These are phyloP conservation scores for Burhinus oedicnemus DNA, from an alignment of 2,113 vertebrate genomes.

Conservation along the genomic window DNA sequence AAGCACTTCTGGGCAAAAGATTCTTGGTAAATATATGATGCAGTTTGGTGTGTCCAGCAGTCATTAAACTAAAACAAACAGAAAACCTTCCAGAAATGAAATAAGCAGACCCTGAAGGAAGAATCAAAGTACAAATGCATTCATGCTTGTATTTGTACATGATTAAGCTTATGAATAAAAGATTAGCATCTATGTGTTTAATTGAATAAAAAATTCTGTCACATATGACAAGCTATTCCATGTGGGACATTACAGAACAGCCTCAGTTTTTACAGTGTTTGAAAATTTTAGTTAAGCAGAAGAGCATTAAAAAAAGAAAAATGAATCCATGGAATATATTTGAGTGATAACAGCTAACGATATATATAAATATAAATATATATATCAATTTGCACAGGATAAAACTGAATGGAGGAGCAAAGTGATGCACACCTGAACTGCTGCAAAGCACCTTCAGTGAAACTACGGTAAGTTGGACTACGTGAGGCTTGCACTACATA, in stretches of 20 bases:
- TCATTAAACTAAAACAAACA: conserved; percentile 24
- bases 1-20: conserved; percentile 22
- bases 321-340: not conserved
- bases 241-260: not conserved
- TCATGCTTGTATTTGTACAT: conserved; percentile 4
- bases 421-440: not conserved
- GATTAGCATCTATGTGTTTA: conserved; percentile 13
- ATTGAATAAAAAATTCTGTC: conserved; percentile 40
- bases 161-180: conserved; percentile 48
- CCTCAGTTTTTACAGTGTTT: not conserved
- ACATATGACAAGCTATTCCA: not conserved
- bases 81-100: conserved; percentile 4
- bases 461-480: not conserved
- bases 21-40: not conserved
- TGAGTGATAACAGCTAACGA: not conserved
- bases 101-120: conserved; percentile 13
- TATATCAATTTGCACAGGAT: not conserved
- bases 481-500: rapidly evolving
- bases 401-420: not conserved
- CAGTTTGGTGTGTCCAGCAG: conserved; percentile 24
- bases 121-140: not conserved
- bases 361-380: not conserved
- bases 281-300: not conserved
- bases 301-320: not conserved
- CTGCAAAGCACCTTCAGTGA: not conserved